Evolutionary conservation across 2,888 invertebrate genomes (phyloP).

Genomic region (Mesorhabditis spiculigera): DNA sequence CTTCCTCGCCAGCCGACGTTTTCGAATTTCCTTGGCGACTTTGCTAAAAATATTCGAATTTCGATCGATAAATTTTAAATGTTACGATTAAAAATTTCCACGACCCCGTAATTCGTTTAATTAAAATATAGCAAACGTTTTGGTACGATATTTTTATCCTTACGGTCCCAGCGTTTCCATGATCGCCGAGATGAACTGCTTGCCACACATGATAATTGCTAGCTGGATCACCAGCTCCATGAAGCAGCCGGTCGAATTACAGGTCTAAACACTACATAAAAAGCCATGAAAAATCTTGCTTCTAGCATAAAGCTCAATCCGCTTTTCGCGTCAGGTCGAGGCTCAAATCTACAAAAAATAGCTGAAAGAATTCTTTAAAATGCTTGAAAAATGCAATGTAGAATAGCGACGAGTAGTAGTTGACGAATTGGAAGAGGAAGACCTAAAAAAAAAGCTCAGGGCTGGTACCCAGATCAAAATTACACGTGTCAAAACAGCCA

Average conservation of each 20-base stretch:
- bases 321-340: too few species aligned
- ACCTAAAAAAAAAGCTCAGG: not conserved
- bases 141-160: slow-evolving; percentile 43
- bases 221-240: slow-evolving; percentile 88
- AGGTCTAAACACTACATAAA: slow-evolving; percentile 61
- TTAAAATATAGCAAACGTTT: slow-evolving; percentile 77
- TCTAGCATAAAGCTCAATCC: not conserved
- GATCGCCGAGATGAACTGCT: slow-evolving; percentile 84
- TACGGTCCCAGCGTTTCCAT: slow-evolving; percentile 83
- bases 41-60: too few species aligned
- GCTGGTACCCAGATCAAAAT: too few species aligned
- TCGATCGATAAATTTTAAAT: too few species aligned
- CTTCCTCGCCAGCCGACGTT: not conserved
- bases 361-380: too few species aligned
- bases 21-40: not conserved
- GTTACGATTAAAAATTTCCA: too few species aligned
- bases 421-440: too few species aligned
- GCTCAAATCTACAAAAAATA: too few species aligned
- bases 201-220: slow-evolving; percentile 91
- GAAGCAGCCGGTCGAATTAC: slow-evolving; percentile 86
- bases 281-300: not conserved
- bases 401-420: too few species aligned
- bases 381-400: slow-evolving; percentile 25
- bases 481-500: too few species aligned
- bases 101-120: slow-evolving; percentile 65